These are phyloP conservation scores for Plestiodon gilberti DNA, from an alignment of 2,113 vertebrate genomes.

Conservation along the genomic window DNA sequence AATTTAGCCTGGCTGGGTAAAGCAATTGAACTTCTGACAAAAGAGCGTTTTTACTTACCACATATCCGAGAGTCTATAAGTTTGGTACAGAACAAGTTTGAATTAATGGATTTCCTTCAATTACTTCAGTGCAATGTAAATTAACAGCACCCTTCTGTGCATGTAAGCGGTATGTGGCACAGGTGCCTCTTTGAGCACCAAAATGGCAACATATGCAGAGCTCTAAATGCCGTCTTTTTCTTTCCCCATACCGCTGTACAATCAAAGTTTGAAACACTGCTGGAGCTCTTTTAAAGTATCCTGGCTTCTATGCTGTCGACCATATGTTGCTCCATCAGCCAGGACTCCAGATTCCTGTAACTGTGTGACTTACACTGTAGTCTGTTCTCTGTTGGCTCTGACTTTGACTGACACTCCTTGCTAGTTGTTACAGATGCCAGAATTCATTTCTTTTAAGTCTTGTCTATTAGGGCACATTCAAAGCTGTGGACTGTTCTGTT, in stretches of 20 bases:
- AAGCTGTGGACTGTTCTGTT: conserved; percentile 76
- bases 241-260: conserved; percentile 77
- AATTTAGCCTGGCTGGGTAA: background rate
- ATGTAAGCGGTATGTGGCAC: conserved; percentile 22
- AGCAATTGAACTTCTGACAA: background rate
- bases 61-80: background rate
- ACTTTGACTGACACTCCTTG: conserved; percentile 71
- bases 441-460: conserved; percentile 80
- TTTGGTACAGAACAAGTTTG: background rate
- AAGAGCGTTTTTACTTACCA: background rate
- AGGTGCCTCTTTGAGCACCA: conserved; percentile 61
- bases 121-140: background rate
- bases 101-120: background rate
- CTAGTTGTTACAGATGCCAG: conserved; percentile 80
- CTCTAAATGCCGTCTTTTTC: conserved; percentile 68
- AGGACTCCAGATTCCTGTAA: conserved; percentile 66
- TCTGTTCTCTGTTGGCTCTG: conserved; percentile 63
- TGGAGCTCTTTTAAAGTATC: conserved; percentile 81
- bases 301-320: conserved; percentile 76
- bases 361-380: conserved; percentile 67
- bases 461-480: conserved; percentile 73
- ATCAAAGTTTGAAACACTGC: conserved; percentile 80
- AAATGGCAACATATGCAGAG: conserved; percentile 65
- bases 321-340: conserved; percentile 77
- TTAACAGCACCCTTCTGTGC: conserved; percentile 5